Conservation (phyloP, 2,888 invertebrate species). For the Urechis unicinctus region DNA sequence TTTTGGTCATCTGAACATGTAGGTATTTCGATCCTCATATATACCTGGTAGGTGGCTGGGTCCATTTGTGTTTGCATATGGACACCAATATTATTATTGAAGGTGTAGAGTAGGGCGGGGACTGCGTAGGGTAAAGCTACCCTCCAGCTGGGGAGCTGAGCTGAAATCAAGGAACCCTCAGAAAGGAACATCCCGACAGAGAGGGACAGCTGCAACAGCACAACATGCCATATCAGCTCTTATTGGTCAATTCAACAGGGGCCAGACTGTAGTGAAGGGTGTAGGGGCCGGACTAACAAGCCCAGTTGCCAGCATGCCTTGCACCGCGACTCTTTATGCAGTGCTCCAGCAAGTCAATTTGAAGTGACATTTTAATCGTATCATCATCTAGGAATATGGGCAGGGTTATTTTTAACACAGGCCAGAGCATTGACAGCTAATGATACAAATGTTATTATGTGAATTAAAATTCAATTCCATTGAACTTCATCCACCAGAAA, state of each 20-base stretch:
- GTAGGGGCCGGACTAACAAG: too few species aligned
- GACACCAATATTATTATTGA: conserved; percentile 48
- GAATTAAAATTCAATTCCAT: not conserved
- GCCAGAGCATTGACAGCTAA: not conserved
- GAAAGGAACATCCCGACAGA: conserved; percentile 22
- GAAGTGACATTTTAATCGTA: too few species aligned
- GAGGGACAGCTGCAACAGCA: conserved; percentile 20
- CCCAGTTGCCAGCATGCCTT: too few species aligned
- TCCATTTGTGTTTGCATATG: conserved; percentile 50
- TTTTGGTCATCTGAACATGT: too few species aligned
- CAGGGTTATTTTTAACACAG: not conserved
- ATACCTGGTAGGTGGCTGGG: conserved; percentile 49
- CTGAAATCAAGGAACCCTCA: conserved; percentile 16
- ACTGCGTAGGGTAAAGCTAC: conserved; percentile 34
- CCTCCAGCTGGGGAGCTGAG: conserved; percentile 16
- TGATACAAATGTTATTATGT: not conserved
- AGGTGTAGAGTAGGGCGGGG: conserved; percentile 45
- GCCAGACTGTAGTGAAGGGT: too few species aligned
- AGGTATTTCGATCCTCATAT: too few species aligned
- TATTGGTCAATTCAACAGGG: too few species aligned
- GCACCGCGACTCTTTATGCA: too few species aligned
- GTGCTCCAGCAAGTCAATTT: too few species aligned
- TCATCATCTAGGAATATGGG: too few species aligned
- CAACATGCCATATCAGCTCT: too few species aligned
- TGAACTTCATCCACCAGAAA: not conserved